A percentile compares a stretch with the other conserved stretches of the same genome.
Evolutionary conservation across 2,888 invertebrate genomes (phyloP).

Genomic region (Pilophorus perplexus): DNA sequence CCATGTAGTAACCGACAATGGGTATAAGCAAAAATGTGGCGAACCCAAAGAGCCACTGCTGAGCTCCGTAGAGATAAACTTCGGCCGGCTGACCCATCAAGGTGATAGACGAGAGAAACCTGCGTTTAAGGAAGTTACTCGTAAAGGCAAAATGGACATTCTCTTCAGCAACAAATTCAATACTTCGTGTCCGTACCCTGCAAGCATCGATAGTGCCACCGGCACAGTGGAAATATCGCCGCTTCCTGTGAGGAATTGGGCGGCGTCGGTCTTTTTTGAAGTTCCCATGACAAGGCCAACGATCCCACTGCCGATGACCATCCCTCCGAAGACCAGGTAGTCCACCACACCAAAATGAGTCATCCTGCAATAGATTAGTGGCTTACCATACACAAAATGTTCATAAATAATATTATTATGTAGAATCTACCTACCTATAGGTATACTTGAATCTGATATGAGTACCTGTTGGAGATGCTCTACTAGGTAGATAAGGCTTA

Average conservation of each 20-base stretch:
- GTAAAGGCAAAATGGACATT: no score
- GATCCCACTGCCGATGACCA: conserved; percentile 51
- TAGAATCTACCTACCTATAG: no score
- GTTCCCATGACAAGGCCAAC: conserved; percentile 52
- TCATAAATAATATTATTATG: no score
- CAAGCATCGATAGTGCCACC: conserved; percentile 56
- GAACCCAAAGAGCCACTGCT: conserved; percentile 51
- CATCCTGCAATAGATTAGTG: no score
- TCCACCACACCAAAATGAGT: conserved; percentile 51
- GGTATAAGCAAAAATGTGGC: conserved; percentile 50
- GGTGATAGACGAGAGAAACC: conserved; percentile 55
- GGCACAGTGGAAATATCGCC: conserved; percentile 54
- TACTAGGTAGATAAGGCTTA: no score
- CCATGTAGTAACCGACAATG: conserved; percentile 54
- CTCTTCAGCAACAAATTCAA: no score
- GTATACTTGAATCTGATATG: no score
- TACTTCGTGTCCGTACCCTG: conserved; percentile 50
- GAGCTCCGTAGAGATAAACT: conserved; percentile 55
- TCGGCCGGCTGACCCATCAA: conserved; percentile 57
- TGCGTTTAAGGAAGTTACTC: neutral
- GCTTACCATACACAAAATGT: no score
- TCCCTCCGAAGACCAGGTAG: conserved; percentile 52
- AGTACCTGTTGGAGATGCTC: no score
- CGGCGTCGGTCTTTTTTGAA: conserved; percentile 45
- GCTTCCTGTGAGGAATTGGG: conserved; percentile 54